Percentiles rank a stretch among this genome's conserved stretches.
Evolutionary conservation across 2,113 vertebrate genomes (phyloP).

Genomic region (Vulpes vulpes): DNA sequence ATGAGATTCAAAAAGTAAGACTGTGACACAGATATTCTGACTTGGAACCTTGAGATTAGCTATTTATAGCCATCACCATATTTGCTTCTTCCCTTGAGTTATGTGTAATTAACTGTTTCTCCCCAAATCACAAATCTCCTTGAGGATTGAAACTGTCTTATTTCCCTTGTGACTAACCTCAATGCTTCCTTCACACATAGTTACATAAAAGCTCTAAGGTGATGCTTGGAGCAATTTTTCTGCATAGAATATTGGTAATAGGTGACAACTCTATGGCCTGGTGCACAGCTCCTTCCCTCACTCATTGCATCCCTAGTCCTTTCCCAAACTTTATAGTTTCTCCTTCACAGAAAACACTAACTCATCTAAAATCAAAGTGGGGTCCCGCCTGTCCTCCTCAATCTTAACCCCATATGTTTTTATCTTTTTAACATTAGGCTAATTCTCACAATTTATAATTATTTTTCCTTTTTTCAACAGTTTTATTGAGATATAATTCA

Average conservation of each 20-base stretch:
- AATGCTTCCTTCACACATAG: background rate
- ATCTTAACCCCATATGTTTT: background rate
- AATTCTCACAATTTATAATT: background rate
- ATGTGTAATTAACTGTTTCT: background rate
- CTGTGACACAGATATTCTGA: slow-evolving; percentile 13
- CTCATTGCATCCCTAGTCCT: background rate
- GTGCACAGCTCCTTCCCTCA: background rate
- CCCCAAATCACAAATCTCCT: background rate
- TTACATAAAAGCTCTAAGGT: slow-evolving; percentile 15
- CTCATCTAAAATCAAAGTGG: background rate
- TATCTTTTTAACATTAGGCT: slow-evolving; percentile 24
- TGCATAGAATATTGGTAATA: background rate
- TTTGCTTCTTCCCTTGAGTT: slow-evolving; percentile 3
- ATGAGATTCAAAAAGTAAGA: background rate
- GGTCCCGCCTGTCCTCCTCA: background rate
- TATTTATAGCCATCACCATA: background rate
- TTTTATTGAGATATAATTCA: background rate
- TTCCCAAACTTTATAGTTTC: background rate
- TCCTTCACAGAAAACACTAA: background rate
- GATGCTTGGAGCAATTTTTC: slow-evolving; percentile 12
- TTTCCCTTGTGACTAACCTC: background rate
- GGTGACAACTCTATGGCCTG: background rate
- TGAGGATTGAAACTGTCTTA: slow-evolving; percentile 27
- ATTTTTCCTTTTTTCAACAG: background rate
- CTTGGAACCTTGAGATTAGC: background rate